These are phyloP conservation scores for Prinia subflava DNA, from an alignment of 2,113 vertebrate genomes.

Conservation along the genomic window DNA sequence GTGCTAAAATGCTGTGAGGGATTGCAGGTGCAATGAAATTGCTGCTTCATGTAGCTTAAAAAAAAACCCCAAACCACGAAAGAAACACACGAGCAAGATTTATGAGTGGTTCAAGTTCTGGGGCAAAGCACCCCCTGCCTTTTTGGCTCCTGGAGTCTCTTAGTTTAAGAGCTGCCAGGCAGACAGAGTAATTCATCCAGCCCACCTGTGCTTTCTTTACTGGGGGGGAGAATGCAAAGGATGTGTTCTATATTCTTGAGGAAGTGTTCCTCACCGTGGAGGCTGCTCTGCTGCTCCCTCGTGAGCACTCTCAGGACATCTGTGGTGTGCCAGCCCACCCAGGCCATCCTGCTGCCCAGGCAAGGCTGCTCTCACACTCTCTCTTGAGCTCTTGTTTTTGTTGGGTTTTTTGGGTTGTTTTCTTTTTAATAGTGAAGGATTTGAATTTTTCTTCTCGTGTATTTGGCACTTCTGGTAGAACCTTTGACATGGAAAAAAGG, in stretches of 20 bases:
- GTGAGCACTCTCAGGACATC: neutral
- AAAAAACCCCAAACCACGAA: fast-evolving
- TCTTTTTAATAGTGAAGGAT: neutral
- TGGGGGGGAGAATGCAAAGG: neutral
- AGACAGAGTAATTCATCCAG: neutral
- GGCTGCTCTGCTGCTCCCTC: neutral
- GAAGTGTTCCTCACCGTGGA: neutral
- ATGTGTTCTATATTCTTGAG: constrained; percentile 23
- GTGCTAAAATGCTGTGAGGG: neutral
- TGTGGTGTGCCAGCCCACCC: neutral
- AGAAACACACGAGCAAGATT: neutral
- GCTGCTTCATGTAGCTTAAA: neutral
- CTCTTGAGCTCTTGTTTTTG: neutral
- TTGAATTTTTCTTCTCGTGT: neutral
- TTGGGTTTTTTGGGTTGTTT: too few relatives aligned
- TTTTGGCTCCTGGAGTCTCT: neutral
- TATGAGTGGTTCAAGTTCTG: neutral
- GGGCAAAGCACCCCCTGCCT: neutral
- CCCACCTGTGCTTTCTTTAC: neutral
- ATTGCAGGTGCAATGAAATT: neutral
- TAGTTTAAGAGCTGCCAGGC: constrained; percentile 2
- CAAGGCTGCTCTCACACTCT: neutral
- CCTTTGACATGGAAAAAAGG: constrained; percentile 32
- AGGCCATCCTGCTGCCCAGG: neutral
- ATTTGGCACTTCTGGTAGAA: neutral